Base-by-base conservation (phyloP, 2,888 invertebrate genomes). In the Biston betularia region DNA sequence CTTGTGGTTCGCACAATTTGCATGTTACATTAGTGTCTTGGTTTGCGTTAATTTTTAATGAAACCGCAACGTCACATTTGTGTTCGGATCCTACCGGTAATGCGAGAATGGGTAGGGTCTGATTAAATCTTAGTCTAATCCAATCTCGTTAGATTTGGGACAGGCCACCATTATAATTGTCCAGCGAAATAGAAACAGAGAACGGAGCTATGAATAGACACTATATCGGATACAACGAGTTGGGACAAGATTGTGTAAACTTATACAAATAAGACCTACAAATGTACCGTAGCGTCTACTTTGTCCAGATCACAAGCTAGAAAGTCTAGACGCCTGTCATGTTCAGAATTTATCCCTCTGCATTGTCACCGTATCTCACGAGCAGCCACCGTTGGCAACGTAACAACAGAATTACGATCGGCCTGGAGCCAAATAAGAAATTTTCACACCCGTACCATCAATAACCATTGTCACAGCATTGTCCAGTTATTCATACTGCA, bases 1-100 rank as follows among this genome's bases (percentile, higher is more conserved):
- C 81, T 81, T 79, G 79, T 76, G 77, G 81, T 72, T 75, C 75
- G 70, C 73, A 75, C 79, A 78, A 82, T 84, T 83, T 83, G 79
- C 81, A 80, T 82, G 80, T 79, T 75, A 80, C 77, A 78, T 79
- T 80, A 79, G 71, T 70, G 73, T 72, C 75, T 76, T 75, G 76
- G 75, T 75, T 75, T 72, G 58, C 65, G 67, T 81, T 73, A 76
- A 76, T 79, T 80, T 76, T 79, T 74, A 74, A 76, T 75, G 70
- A 69, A 55, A 67, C 78, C 76, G 67, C 73, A 71, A 62, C 61
- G 69, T 65, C 72, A 65, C 55, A 63, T 71, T 72, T 70, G 60
- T 54, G 66, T 69, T 52, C 40, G 53, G 24, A 11, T 61, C 44
- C 44, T 44, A 35, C 54, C 42, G 15, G 67, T 63, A 67, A 67